Conservation (phyloP, 2,113 vertebrate species). For the Phaethornis superciliosus region DNA sequence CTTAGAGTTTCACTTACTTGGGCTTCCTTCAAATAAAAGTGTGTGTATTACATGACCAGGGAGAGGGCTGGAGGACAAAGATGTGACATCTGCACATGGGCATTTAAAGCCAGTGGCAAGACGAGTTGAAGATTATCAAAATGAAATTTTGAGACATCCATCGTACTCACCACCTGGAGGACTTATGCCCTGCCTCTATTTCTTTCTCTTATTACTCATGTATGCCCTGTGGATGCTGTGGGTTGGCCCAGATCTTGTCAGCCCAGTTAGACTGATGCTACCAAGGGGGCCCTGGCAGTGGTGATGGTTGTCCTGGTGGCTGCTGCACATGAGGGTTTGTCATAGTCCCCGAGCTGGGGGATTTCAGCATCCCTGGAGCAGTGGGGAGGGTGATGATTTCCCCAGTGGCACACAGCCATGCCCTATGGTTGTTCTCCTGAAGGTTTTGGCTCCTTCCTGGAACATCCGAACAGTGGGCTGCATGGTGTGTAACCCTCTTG, state of each 20-base stretch:
- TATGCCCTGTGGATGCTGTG: background rate
- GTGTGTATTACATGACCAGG: background rate
- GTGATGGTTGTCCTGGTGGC: background rate
- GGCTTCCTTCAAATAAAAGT: constrained; percentile 29
- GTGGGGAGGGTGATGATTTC: fast-evolving
- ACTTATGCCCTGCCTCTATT: background rate
- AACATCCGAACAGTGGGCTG: fast-evolving
- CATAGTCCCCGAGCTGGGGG: fast-evolving
- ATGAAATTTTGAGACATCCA: background rate
- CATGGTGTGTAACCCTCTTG: background rate
- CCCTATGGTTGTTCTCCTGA: background rate
- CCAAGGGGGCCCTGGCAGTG: fast-evolving
- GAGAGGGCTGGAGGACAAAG: background rate
- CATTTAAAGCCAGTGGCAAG: background rate
- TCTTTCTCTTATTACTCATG: background rate
- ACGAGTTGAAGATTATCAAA: background rate
- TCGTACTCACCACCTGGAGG: background rate
- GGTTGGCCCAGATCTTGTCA: background rate
- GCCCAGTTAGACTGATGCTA: background rate
- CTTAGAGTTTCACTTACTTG: background rate
- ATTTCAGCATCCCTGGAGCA: background rate
- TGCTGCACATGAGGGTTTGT: fast-evolving
- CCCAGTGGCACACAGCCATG: fast-evolving
- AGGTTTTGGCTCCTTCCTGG: background rate
- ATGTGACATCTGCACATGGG: background rate